Conservation (phyloP, 2,888 invertebrate species). For the Nudaria mundana region DNA sequence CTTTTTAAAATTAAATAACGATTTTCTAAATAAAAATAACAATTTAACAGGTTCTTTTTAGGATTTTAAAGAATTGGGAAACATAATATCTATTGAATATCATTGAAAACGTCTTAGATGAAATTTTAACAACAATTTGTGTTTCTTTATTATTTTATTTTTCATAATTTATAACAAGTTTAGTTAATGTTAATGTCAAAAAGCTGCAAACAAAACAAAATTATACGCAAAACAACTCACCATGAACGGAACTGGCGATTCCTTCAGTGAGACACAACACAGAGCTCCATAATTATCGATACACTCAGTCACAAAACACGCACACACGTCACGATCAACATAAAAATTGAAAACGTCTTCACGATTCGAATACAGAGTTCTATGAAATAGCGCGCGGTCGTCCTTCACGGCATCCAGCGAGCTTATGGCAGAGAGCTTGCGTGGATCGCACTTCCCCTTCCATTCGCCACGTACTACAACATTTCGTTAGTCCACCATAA, state of each 20-base stretch:
- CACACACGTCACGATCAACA: constrained; percentile 29
- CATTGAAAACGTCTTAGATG: too few species aligned
- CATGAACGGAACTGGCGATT: constrained; percentile 32
- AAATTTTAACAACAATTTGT: too few species aligned
- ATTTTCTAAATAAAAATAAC: too few species aligned
- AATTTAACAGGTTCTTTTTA: too few species aligned
- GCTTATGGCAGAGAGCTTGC: constrained; percentile 53
- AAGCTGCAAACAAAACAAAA: constrained; percentile 2
- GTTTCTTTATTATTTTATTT: too few species aligned
- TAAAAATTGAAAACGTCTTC: constrained; percentile 23
- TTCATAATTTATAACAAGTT: constrained; percentile 8
- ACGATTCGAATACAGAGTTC: constrained; percentile 29
- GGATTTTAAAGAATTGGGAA: too few species aligned
- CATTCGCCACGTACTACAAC: constrained; percentile 43
- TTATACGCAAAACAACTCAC: constrained; percentile 34
- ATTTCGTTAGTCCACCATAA: constrained; percentile 57
- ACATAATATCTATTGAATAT: too few species aligned
- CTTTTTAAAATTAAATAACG: too few species aligned
- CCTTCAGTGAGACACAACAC: constrained; percentile 30
- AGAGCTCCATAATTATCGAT: constrained; percentile 27
- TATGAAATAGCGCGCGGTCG: constrained; percentile 39
- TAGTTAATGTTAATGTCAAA: constrained; percentile 1
- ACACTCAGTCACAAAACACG: constrained; percentile 33
- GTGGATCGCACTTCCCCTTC: constrained; percentile 37
- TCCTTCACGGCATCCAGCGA: constrained; percentile 41